Base-by-base conservation (phyloP, 2,113 vertebrate species). In the Lampris megalopsis region DNA sequence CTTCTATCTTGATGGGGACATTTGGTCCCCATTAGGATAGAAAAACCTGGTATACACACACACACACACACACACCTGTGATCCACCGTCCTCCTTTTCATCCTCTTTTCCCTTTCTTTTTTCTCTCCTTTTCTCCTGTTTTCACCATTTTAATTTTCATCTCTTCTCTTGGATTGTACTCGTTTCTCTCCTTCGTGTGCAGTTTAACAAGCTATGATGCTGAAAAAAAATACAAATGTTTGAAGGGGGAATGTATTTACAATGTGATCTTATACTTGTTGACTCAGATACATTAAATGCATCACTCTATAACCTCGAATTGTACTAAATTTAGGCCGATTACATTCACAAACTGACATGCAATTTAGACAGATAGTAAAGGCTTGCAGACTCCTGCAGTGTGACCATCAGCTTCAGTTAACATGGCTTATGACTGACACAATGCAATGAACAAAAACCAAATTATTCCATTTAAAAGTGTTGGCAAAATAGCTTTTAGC, bases 261-360 rank as follows among this genome's bases (percentile, higher is more conserved):
- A 43, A 48, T 8, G 40, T n/a, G 60, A 62, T 72, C 81, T 83
- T 69, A 73, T 4, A 70, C 40, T 56, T 54, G 59, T 13, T 36
- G 70, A 73, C 11, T 24, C 24, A 24, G 24, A 24, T 24, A 24
- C 24, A 24, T 24, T 24, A 24, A 24, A 24, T 24, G 24, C 24
- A 24, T 24, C 24, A 24, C 24, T 24, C 24, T 24, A 24, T 24
- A 24, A 24, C 24, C 24, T 24, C 24, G 24, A 24, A 24, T 24
- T 24, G 24, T 24, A 24, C 24, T 24, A 24, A 24, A 24, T 24
- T 24, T 24, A 24, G 24, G 24, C 24, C 24, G 24, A 24, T 24
- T 24, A 24, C 24, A 24, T 24, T 24, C 24, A 24, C 24, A 24
- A 24, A 24, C 0, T 24, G 24, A 24, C 24, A 24, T 24, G 24